These are phyloP conservation scores for Agrilus planipennis DNA, from an alignment of 1,140 invertebrate species.

Conservation along the genomic window DNA sequence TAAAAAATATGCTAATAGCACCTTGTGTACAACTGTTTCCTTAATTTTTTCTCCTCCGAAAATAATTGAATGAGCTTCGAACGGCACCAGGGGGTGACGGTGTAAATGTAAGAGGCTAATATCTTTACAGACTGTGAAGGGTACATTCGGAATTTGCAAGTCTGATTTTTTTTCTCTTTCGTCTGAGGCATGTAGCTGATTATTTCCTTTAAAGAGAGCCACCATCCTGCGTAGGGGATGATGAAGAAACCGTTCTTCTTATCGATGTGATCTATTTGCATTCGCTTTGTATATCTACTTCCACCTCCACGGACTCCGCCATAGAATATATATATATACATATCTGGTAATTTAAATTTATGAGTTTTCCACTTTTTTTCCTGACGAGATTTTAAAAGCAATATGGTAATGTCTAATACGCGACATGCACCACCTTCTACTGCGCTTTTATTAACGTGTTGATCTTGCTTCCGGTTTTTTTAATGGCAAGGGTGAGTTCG, in stretches of 20 bases:
- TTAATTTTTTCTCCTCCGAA: constrained; percentile 12
- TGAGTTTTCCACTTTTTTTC: too few relatives aligned
- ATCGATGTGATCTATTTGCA: not conserved
- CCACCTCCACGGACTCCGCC: too few relatives aligned
- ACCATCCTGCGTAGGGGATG: too few relatives aligned
- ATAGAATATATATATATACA: too few relatives aligned
- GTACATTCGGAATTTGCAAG: constrained; percentile 34
- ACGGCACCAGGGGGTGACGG: constrained; percentile 7
- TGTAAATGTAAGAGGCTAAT: constrained; percentile 32
- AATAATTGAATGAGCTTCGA: constrained; percentile 16
- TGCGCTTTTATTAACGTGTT: too few relatives aligned
- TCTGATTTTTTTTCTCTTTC: constrained; percentile 36
- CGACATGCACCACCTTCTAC: too few relatives aligned
- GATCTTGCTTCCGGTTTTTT: too few relatives aligned
- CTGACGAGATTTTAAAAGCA: too few relatives aligned
- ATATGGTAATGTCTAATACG: too few relatives aligned
- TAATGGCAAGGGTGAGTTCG: too few relatives aligned
- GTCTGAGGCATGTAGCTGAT: constrained; percentile 24
- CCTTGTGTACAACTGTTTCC: constrained; percentile 16
- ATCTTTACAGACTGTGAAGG: constrained; percentile 34
- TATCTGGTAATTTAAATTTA: too few relatives aligned
- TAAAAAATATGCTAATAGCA: constrained; percentile 16
- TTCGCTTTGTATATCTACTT: not conserved
- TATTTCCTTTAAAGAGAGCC: too few relatives aligned
- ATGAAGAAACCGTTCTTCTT: not conserved